Percentiles rank a stretch among this genome's conserved stretches.
These are phyloP conservation scores for Dendrolimus houi DNA, from an alignment of 2,888 invertebrate genomes.

Conservation along the genomic window DNA sequence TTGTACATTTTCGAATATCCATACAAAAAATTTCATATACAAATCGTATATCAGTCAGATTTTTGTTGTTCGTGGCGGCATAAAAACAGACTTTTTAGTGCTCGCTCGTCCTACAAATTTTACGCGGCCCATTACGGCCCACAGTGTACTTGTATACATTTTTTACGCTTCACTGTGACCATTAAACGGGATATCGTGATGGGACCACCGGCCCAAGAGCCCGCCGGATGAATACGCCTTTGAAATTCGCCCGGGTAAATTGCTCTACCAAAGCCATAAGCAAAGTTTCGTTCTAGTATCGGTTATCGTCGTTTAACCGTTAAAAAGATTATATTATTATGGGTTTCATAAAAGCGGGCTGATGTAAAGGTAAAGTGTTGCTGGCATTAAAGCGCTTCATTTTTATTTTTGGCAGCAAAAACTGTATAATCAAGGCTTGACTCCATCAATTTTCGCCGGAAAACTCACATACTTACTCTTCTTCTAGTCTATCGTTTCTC, in stretches of 20 bases:
- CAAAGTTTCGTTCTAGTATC: background rate
- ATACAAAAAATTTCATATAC: background rate
- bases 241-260: background rate
- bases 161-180: slow-evolving; percentile 24
- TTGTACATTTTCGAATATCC: background rate
- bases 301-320: background rate
- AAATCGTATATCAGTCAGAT: background rate
- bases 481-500: no score
- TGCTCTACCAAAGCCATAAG: background rate
- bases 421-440: no score
- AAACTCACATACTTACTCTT: no score
- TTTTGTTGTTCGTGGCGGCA: background rate
- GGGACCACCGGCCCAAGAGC: slow-evolving; percentile 7
- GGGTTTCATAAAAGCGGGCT: background rate
- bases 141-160: slow-evolving; percentile 26
- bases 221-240: background rate
- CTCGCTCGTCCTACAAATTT: slow-evolving; percentile 22
- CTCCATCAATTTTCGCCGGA: no score
- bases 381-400: no score
- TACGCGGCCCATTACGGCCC: slow-evolving; percentile 24
- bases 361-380: no score
- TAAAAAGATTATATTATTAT: background rate
- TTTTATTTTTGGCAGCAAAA: no score
- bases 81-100: slow-evolving; percentile 17
- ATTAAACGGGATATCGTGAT: slow-evolving; percentile 19